Evolutionary conservation across 2,113 vertebrate species (phyloP).

Genomic region (Pionites leucogaster): DNA sequence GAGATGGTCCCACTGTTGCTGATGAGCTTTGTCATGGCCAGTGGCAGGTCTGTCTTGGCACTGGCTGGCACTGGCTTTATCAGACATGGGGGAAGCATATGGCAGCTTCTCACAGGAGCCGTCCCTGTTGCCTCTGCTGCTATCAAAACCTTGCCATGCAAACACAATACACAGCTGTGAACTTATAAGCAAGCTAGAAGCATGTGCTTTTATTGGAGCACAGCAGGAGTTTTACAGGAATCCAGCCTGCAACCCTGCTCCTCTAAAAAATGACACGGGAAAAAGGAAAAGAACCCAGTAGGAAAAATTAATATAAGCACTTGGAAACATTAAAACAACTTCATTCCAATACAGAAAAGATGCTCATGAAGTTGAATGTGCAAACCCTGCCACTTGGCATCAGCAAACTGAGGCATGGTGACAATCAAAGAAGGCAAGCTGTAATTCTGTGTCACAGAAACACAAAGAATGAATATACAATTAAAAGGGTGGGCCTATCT

Average conservation of each 20-base stretch:
- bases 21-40: background rate
- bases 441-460: background rate
- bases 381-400: background rate
- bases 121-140: background rate
- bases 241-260: background rate
- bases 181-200: background rate
- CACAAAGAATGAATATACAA: background rate
- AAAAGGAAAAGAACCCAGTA: background rate
- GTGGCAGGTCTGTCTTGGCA: background rate
- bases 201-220: background rate
- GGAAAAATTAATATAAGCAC: background rate
- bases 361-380: background rate
- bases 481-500: background rate
- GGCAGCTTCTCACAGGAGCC: background rate
- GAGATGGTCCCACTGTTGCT: background rate
- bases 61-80: background rate
- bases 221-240: background rate
- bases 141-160: background rate
- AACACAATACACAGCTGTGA: background rate
- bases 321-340: background rate
- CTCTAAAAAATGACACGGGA: background rate
- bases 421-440: accelerated
- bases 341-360: background rate
- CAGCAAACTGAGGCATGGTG: background rate
- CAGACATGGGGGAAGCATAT: background rate